These are phyloP conservation scores for Eupithecia insigniata DNA, from an alignment of 2,888 invertebrate species.

Conservation along the genomic window DNA sequence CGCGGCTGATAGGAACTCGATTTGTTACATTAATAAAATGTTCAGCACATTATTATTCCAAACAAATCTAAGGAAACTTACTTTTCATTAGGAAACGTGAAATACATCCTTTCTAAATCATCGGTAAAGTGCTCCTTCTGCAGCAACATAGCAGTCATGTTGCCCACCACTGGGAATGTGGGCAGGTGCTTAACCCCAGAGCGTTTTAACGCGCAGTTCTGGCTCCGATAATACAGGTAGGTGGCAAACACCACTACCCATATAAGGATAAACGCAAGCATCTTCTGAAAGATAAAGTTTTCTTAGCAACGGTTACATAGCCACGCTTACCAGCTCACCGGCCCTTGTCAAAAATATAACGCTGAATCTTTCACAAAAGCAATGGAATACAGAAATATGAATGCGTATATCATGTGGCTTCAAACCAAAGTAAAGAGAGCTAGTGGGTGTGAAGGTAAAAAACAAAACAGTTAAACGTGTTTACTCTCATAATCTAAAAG, in stretches of 20 bases:
- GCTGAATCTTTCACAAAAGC: too few relatives aligned
- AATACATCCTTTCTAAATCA: conserved; percentile 46
- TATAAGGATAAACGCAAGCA: conserved; percentile 47
- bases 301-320: background rate
- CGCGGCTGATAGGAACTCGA: background rate
- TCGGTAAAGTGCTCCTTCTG: conserved; percentile 50
- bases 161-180: conserved; percentile 47
- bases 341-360: background rate
- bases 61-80: conserved; percentile 26
- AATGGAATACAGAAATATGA: background rate
- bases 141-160: conserved; percentile 39
- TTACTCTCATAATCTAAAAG: background rate
- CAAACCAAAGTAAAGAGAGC: too few relatives aligned
- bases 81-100: conserved; percentile 55
- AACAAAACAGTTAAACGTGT: background rate
- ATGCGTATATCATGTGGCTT: too few relatives aligned
- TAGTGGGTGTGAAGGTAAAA: too few relatives aligned
- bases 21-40: too few relatives aligned
- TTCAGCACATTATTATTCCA: background rate
- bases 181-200: conserved; percentile 51
- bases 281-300: background rate
- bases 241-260: conserved; percentile 50
- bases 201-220: conserved; percentile 52
- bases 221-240: conserved; percentile 48
- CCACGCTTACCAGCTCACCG: too few relatives aligned